These are phyloP conservation scores for Lynx canadensis DNA, from an alignment of 2,113 vertebrate species.

Conservation along the genomic window DNA sequence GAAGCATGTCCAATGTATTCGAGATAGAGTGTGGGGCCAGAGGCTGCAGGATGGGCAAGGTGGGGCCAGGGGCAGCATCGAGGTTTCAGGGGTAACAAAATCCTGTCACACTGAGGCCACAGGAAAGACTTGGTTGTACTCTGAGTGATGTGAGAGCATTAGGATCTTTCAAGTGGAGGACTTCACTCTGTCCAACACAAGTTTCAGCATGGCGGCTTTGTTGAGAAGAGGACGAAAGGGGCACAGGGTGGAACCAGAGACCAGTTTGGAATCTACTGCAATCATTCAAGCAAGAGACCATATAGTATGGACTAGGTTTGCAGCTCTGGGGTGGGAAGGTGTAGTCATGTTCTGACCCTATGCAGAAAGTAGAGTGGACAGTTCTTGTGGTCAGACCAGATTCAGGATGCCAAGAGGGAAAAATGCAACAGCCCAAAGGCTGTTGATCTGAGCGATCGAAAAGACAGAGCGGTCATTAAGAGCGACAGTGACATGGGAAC, in stretches of 20 bases:
- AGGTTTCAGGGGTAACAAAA: neutral
- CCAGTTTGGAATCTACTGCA: neutral
- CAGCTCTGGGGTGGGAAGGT: neutral
- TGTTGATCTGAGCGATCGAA: neutral
- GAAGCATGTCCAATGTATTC: neutral
- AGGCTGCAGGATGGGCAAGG: neutral
- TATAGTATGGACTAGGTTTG: neutral
- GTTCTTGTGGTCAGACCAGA: neutral
- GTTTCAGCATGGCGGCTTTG: neutral
- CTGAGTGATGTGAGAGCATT: too few relatives aligned
- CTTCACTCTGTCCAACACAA: too few relatives aligned
- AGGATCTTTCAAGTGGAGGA: neutral
- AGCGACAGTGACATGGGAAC: neutral
- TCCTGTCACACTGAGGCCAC: neutral
- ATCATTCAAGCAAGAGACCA: neutral
- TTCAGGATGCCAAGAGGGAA: neutral
- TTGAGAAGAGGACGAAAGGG: neutral
- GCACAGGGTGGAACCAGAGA: neutral
- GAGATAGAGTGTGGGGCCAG: neutral
- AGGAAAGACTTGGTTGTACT: too few relatives aligned
- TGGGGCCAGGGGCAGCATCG: neutral
- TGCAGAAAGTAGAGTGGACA: neutral
- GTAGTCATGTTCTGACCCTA: neutral
- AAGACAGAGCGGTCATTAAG: neutral
- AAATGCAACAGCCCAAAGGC: neutral